Base-by-base conservation (phyloP, 1,140 invertebrate species). In the Drosophila varians region DNA sequence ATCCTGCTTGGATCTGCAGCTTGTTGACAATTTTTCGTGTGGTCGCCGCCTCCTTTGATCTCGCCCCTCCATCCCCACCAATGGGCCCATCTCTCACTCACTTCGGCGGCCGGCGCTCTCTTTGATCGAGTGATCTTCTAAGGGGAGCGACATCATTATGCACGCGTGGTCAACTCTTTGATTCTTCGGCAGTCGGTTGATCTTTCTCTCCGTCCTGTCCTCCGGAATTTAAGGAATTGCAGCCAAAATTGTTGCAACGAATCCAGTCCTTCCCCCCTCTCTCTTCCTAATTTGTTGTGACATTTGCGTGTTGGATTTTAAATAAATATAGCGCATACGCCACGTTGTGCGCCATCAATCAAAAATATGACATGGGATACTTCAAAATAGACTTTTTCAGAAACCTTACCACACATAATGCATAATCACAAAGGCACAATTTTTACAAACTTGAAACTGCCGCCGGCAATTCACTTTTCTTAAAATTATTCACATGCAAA, bases 21-120 rank as follows among this genome's bases (percentile, higher is more conserved):
- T 71, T 74, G 82, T 87, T 87, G 80, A 86, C 80, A 87, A 86
- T 86, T 86, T 86, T 87, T 86, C 77, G 82, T 86, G 77, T 82
- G 82, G 82, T 70, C 76, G 82, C 69, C 54, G 68, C 40, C 61
- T 76, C 26, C 82, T 87, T 86, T 86, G 82, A 86, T 87, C 69
- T 72, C 38, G 26, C 38, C 45, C 80, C 49, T 61, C 28, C 12
- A 43, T 26, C 40, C 8, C 51, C n/a, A 47, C 3, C 9, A n/a
- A 21, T 31, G 9, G 28, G 11, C 9, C 60, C 55, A 47, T 58
- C 28, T 51, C 45, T 16, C 34, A 55, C 65, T 52, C 45, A 42
- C 46, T 38, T 46, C 26, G 36, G 42, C 25, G 40, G 48, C 53
- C 38, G 74, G 82, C 82, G 80, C 80, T 86, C 72, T 74, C 82